These are phyloP conservation scores for Rutilus rutilus DNA, from an alignment of 2,113 vertebrate species.

Conservation along the genomic window DNA sequence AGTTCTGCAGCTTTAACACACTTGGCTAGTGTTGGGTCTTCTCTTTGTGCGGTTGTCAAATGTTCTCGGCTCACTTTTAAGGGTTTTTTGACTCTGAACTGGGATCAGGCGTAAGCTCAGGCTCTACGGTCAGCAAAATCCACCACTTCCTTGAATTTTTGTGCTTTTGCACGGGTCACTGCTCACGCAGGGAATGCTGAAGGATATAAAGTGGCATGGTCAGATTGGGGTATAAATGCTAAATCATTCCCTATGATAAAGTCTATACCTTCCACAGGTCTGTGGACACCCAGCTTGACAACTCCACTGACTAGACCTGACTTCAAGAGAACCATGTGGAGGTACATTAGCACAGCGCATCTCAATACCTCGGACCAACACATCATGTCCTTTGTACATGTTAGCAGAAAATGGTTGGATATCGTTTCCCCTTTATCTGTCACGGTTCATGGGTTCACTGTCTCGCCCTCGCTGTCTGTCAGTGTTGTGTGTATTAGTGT, in stretches of 20 bases:
- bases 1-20: background rate
- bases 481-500: too few relatives aligned
- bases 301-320: background rate
- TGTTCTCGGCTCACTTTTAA: background rate
- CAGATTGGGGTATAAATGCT: background rate
- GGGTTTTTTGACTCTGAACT: too few relatives aligned
- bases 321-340: background rate
- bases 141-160: too few relatives aligned
- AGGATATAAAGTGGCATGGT: background rate
- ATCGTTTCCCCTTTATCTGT: too few relatives aligned
- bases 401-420: too few relatives aligned
- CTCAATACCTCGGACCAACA: slow-evolving; percentile 28
- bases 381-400: background rate
- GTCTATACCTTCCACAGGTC: background rate
- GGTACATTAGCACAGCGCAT: slow-evolving; percentile 22
- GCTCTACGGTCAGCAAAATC: too few relatives aligned
- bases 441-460: too few relatives aligned
- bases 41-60: background rate
- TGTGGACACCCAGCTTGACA: background rate
- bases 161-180: background rate
- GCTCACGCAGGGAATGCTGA: background rate
- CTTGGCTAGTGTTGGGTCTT: background rate
- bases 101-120: too few relatives aligned
- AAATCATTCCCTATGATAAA: slow-evolving; percentile 46
- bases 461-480: too few relatives aligned